A percentile compares a stretch with the other conserved stretches of the same genome.
Evolutionary conservation across 2,113 vertebrate genomes (phyloP).

Genomic region (Morone chrysops): DNA sequence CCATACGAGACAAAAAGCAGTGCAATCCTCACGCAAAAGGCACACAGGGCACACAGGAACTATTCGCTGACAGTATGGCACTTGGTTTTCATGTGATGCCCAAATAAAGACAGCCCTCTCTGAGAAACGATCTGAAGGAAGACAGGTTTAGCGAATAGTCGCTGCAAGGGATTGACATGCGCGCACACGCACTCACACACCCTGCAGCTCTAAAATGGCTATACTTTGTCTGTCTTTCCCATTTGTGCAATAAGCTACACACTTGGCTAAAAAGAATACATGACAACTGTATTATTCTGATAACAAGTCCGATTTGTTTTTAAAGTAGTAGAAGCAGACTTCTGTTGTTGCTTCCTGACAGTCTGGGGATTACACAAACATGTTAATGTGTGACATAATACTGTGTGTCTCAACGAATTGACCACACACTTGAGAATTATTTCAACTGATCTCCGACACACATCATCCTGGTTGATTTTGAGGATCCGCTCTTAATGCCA

Average conservation of each 20-base stretch:
- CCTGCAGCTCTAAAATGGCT: conserved; percentile 48
- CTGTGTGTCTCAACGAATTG: neutral
- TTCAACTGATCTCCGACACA: neutral
- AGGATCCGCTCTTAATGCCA: conserved; percentile 26
- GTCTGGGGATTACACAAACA: neutral
- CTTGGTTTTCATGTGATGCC: conserved; percentile 47
- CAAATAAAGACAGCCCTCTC: conserved; percentile 50
- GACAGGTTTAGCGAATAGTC: conserved; percentile 55
- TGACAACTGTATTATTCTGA: neutral
- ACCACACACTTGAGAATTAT: conserved; percentile 1
- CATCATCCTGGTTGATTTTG: conserved; percentile 13
- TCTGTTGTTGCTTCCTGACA: neutral
- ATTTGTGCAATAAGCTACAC: conserved; percentile 5
- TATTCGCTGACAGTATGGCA: neutral
- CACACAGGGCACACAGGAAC: neutral
- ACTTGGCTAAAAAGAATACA: neutral
- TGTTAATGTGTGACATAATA: neutral
- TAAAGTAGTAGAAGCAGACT: neutral
- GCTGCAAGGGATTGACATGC: conserved; percentile 55
- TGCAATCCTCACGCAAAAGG: neutral
- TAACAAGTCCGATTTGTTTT: neutral
- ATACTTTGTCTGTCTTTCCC: conserved; percentile 33
- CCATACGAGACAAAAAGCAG: conserved; percentile 1
- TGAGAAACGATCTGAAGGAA: conserved; percentile 24
- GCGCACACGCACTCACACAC: conserved; percentile 39